phyloP scores from a whole-genome alignment of 2,113 vertebrate species.

The Xiphophorus hellerii region DNA sequence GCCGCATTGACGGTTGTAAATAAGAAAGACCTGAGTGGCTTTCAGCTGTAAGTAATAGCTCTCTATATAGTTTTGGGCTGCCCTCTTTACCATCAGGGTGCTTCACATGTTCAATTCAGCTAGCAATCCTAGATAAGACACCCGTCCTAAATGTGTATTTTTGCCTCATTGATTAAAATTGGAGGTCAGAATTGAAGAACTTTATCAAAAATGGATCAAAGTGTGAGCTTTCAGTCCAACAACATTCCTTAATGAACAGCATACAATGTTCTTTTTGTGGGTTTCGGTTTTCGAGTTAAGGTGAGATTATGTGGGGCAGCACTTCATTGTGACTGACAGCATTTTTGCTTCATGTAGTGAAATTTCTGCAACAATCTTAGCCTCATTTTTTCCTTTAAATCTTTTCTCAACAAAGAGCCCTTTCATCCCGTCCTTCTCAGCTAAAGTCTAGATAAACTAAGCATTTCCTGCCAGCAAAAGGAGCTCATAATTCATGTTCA shows the following conservation, averaged over 20 bases:
- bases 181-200: conserved; percentile 27
- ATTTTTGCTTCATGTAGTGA: conserved; percentile 51
- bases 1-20: conserved; percentile 32
- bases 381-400: conserved; percentile 22
- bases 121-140: neutral
- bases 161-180: conserved; percentile 2
- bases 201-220: conserved; percentile 18
- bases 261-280: conserved; percentile 4
- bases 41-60: conserved; percentile 72
- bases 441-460: conserved; percentile 56
- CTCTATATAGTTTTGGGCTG: conserved; percentile 64
- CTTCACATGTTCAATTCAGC: conserved; percentile 33
- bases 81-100: conserved; percentile 29
- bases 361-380: conserved; percentile 39
- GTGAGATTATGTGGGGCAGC: conserved; percentile 35
- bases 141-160: neutral
- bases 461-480: conserved; percentile 44
- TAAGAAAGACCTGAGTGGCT: conserved; percentile 52
- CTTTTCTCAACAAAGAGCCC: conserved; percentile 11
- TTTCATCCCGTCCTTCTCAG: conserved; percentile 28
- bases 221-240: conserved; percentile 9
- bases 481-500: conserved; percentile 28
- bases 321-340: conserved; percentile 62
- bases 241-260: conserved; percentile 14
- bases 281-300: neutral